Evolutionary conservation across 2,888 invertebrate species (phyloP), one percentile per base, ranked within the genome.

Genomic region (Oscheius myriophilus): DNA sequence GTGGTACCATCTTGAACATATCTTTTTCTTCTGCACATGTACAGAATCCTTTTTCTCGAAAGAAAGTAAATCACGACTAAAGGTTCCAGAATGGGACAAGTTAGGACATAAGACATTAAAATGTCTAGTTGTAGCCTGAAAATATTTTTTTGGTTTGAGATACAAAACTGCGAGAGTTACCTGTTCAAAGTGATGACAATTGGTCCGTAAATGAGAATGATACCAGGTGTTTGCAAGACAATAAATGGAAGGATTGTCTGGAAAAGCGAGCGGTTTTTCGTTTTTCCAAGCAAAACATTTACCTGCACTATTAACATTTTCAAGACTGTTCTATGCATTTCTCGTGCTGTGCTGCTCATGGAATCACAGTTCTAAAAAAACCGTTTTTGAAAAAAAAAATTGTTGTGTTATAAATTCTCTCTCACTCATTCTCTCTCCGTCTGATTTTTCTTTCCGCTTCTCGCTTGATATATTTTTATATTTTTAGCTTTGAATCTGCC

Each of bases 21-120:
- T 33, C 33, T 33, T 33, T 9, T 33, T 33, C 33, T 33, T 9
- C 9, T 33, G 33, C 33, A 33, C 33, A 33, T 33, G 33, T 33
- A 33, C 3, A 33, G 3, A 16, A 49, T 23, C 33, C 49, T 61
- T 25, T 49, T 46, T 39, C 33, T 46, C 25, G 49, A n/a, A 9
- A 61, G 49, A 46, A 61, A 61, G 49, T 61, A 61, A 39, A 61
- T 61, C 1, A 39, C 61, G 16, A 61, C 39, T 9, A 61, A 18
- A n/a, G 61, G 61, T 46, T 61, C 61, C 26, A 46, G 21, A 33
- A 18, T 14, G 9, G 61, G 61, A 26, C 49, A 46, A 12, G n/a
- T 61, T 9, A 61, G 46, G 12, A 61, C 49, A 11, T 49, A 2
- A 11, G 33, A 33, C 7, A 49, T 33, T 6, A 61, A 9, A 9